These are phyloP conservation scores for Lycorma delicatula DNA, from an alignment of 1,140 invertebrate species.

Conservation along the genomic window DNA sequence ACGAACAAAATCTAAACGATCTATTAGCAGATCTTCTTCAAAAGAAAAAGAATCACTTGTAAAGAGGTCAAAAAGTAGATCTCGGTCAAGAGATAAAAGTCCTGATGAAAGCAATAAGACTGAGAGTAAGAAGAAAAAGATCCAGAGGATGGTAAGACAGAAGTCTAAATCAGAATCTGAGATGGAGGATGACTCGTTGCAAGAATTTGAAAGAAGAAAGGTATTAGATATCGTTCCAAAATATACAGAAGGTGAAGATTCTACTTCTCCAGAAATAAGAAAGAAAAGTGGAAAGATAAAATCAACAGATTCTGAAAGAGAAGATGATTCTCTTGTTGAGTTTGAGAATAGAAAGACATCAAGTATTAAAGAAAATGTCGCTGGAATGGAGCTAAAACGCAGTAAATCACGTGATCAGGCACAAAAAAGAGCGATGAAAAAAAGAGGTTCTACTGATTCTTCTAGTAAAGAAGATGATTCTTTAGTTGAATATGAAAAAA, in stretches of 20 bases:
- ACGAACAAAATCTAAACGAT: neutral
- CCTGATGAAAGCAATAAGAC: neutral
- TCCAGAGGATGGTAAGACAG: conserved; percentile 1
- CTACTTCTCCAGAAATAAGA: neutral
- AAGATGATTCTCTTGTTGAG: conserved; percentile 28
- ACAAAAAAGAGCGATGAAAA: neutral
- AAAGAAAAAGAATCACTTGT: conserved; percentile 1
- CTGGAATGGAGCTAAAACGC: neutral
- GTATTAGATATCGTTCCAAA: conserved; percentile 4
- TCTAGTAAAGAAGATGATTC: conserved; percentile 23
- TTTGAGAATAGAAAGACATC: conserved; percentile 25
- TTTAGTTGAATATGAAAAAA: conserved; percentile 21
- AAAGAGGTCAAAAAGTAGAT: too few species aligned
- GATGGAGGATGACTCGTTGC: conserved; percentile 26
- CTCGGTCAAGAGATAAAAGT: conserved; percentile 12
- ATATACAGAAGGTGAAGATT: conserved; percentile 8
- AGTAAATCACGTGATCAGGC: neutral
- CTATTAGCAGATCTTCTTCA: conserved; percentile 11
- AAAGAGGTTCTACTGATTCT: conserved; percentile 16
- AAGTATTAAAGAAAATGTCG: conserved; percentile 3
- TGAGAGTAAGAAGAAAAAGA: conserved; percentile 8
- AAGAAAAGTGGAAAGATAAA: neutral
- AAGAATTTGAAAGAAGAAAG: conserved; percentile 23
- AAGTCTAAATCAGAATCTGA: conserved; percentile 28
- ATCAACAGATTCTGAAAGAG: neutral